These are phyloP conservation scores for Cranoglanis bouderius DNA, from an alignment of 2,113 vertebrate genomes.

Conservation along the genomic window DNA sequence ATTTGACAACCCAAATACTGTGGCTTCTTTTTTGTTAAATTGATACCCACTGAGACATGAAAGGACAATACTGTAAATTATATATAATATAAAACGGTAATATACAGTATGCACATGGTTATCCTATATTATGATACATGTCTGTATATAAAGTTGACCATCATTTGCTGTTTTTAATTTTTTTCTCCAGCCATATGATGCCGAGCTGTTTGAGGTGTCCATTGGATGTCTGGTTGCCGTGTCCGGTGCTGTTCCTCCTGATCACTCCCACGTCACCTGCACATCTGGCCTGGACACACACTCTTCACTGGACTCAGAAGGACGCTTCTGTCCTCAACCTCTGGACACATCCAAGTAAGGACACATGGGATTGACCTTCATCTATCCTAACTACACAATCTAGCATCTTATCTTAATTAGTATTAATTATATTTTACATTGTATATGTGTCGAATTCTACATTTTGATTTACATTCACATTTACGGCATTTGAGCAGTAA, in stretches of 20 bases:
- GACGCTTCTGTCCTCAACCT: constrained; percentile 88
- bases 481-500: no score
- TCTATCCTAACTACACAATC: neutral
- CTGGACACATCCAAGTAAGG: constrained; percentile 87
- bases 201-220: constrained; percentile 83
- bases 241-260: constrained; percentile 86
- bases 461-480: no score
- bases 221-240: constrained; percentile 86
- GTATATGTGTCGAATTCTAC: no score
- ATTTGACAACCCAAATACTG: neutral
- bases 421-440: neutral
- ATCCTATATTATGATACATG: neutral
- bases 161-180: neutral
- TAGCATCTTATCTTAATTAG: neutral
- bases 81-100: neutral
- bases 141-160: neutral
- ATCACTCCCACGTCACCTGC: constrained; percentile 86
- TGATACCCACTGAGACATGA: neutral
- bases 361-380: neutral
- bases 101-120: neutral
- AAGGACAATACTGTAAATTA: neutral
- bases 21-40: neutral
- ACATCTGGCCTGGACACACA: constrained; percentile 80
- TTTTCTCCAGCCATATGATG: constrained; percentile 80
- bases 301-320: constrained; percentile 82